Base-by-base conservation (phyloP, 1,140 invertebrate genomes). In the Sycophila sp. region DNA sequence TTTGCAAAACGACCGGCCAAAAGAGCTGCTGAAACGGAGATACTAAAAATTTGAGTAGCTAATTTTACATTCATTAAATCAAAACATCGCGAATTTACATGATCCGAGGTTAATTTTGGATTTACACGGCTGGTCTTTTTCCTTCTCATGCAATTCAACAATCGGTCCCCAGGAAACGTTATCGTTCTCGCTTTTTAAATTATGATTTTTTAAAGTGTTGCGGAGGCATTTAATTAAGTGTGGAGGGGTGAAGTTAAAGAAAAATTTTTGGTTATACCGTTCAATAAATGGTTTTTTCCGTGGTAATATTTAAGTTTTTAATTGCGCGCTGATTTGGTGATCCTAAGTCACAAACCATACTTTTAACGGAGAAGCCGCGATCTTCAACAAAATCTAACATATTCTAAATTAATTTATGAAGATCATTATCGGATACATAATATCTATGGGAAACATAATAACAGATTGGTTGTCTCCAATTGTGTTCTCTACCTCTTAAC, bases 31-130 rank as follows among this genome's bases (percentile, higher is more conserved):
- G 69, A 15, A 6, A 76, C 67, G 1, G 72, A 63, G 15, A 56
- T 47, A 55, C 74, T 75, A 36, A 75, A 75, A n/a, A n/a, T n/a
- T n/a, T n/a, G n/a, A n/a, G n/a, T n/a, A n/a, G n/a, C n/a, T n/a
- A n/a, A n/a, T n/a, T 26, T 69, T 8, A 75, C 73, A 13, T 55
- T 72, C 65, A 73, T 69, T 56, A 53, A 51, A 13, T 69, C 42
- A 55, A 75, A 69, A 8, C n/a, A 13, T 32, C 60, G 59, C 5
- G 70, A 62, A 22, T 63, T 15, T 19, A 75, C 26, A 34, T 72
- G 66, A 28, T 47, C 26, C 4, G 71, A 62, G 5, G 74, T 68
- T 40, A 75, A 51, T 53, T 73, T 75, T 38, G 38, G 69, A 60
- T 49, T 47, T 59, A 42, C 62, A 42, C 24, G 19, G 40, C 24